Percentiles rank a stretch among this genome's conserved stretches.
Conservation (phyloP, 2,797 vertebrate genomes). For the Tapera naevia region DNA sequence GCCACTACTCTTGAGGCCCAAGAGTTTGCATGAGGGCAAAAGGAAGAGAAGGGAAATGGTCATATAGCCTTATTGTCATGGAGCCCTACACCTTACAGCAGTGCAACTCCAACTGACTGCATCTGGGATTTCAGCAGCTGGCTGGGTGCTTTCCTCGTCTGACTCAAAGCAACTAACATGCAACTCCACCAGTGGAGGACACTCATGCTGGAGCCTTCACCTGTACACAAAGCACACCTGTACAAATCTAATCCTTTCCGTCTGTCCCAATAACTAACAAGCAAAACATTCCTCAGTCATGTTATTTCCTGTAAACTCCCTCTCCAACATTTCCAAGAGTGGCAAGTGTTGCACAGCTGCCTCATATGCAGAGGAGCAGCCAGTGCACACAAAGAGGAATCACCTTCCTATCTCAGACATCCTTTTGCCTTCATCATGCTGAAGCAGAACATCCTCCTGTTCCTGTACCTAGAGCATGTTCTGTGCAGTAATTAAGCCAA, state of each 20-base stretch:
- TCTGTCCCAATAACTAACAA: background rate
- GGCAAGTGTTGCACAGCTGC: background rate
- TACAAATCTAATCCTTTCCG: background rate
- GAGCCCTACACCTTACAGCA: background rate
- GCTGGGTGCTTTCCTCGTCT: background rate
- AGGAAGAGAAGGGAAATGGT: background rate
- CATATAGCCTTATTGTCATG: background rate
- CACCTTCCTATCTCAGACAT: background rate
- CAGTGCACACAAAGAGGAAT: accelerated
- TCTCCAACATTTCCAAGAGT: background rate
- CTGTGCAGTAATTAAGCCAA: background rate
- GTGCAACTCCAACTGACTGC: accelerated
- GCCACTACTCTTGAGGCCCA: background rate
- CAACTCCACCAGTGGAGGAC: background rate
- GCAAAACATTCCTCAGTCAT: background rate
- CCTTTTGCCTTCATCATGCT: background rate
- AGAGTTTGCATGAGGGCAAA: background rate
- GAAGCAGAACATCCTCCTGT: background rate
- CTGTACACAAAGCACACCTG: background rate
- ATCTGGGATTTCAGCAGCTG: background rate
- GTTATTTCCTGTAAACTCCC: background rate
- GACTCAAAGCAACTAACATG: background rate
- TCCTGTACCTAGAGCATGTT: background rate
- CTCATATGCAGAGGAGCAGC: background rate
- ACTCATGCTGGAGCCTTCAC: background rate